Conservation (phyloP, 2,113 vertebrate genomes). For the Hymenochirus boettgeri region DNA sequence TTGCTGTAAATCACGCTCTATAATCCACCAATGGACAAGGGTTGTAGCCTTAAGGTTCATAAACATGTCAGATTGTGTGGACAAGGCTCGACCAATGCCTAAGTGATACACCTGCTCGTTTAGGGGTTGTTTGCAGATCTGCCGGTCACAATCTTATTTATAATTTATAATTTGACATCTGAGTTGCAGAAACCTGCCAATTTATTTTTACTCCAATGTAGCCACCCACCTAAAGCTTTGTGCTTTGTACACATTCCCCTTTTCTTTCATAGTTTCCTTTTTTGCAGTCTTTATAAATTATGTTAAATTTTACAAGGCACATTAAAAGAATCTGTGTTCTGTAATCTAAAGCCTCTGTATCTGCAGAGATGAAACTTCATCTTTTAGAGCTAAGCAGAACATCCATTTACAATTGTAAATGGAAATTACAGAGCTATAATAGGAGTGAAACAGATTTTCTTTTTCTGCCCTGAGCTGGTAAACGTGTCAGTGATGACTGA, state of each 20-base stretch:
- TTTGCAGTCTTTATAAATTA: not conserved
- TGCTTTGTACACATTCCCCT: not conserved
- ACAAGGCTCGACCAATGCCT: too few species aligned
- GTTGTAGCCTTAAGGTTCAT: too few species aligned
- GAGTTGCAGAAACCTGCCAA: too few species aligned
- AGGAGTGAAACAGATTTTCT: conserved; percentile 1
- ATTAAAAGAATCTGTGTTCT: not conserved
- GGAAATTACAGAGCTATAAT: not conserved
- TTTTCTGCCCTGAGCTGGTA: not conserved
- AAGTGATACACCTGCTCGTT: too few species aligned
- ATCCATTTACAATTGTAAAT: conserved; percentile 26
- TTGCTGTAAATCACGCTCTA: too few species aligned
- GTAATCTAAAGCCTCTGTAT: not conserved
- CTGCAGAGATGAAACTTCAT: conserved; percentile 2
- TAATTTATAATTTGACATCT: too few species aligned
- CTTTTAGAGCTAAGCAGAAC: conserved; percentile 11
- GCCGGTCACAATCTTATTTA: too few species aligned
- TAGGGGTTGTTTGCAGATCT: not conserved
- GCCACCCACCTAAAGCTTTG: too few species aligned
- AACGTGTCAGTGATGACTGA: conserved; percentile 10
- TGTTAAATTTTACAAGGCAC: not conserved
- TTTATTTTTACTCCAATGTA: too few species aligned
- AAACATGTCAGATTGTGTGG: too few species aligned
- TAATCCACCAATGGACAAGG: too few species aligned
- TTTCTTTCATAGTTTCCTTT: not conserved